Evolutionary conservation across 2,888 invertebrate species (phyloP).

Genomic region (Ochropleura leucogaster): DNA sequence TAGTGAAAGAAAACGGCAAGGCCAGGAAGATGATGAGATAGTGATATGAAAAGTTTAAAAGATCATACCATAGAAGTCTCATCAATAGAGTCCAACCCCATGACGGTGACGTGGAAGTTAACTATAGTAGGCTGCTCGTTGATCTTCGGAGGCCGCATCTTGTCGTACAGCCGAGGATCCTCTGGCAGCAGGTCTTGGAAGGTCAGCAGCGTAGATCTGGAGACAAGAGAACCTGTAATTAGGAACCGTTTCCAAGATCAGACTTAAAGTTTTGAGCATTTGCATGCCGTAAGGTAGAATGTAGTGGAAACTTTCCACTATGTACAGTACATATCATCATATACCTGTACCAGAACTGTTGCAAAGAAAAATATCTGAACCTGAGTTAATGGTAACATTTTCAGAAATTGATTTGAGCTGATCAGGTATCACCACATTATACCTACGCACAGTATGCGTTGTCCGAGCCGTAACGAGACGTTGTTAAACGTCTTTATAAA

Average conservation of each 20-base stretch:
- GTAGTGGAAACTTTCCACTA: too few species aligned
- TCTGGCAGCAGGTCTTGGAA: conserved; percentile 96
- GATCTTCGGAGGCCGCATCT: conserved; percentile 97
- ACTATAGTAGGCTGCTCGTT: conserved; percentile 97
- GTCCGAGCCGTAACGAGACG: too few species aligned
- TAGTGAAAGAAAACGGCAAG: not conserved
- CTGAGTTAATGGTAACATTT: too few species aligned
- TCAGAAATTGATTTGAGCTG: too few species aligned
- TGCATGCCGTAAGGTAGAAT: too few species aligned
- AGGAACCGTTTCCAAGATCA: not conserved
- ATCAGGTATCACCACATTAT: too few species aligned
- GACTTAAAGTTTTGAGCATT: too few species aligned
- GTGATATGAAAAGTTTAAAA: not conserved
- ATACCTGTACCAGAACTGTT: too few species aligned
- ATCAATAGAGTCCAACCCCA: conserved; percentile 98
- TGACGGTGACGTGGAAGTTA: conserved; percentile 97
- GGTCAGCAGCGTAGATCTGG: conserved; percentile 93
- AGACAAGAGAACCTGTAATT: conserved; percentile 24
- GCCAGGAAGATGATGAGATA: not conserved
- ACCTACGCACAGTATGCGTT: too few species aligned
- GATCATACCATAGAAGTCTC: conserved; percentile 97
- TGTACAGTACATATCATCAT: too few species aligned
- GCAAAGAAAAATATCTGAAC: too few species aligned
- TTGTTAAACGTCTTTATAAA: too few species aligned
- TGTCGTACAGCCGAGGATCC: conserved; percentile 96